Percentiles rank a stretch among this genome's conserved stretches.
Evolutionary conservation across 2,888 invertebrate genomes (phyloP).

Genomic region (Cataglyphis livida): DNA sequence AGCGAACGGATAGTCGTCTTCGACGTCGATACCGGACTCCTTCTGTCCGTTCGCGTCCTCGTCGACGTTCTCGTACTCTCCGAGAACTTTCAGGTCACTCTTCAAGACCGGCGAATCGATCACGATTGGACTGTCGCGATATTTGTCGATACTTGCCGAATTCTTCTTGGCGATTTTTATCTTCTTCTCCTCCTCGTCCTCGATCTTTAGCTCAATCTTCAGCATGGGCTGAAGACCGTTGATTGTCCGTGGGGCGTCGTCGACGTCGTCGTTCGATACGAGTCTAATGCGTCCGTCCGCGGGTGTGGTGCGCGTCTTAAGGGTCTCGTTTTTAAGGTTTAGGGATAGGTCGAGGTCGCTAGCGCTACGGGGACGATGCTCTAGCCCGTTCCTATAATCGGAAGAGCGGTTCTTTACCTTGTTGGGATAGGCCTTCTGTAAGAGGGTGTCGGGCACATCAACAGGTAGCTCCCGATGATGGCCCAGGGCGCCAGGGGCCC

Average conservation of each 20-base stretch:
- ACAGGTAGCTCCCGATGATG: constrained; percentile 99
- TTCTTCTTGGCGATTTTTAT: background rate
- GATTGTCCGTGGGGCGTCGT: constrained; percentile 85
- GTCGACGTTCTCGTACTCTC: constrained; percentile 58
- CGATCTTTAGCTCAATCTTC: constrained; percentile 86
- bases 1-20: constrained; percentile 85
- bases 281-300: constrained; percentile 82
- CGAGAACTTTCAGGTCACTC: constrained; percentile 74
- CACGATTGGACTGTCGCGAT: constrained; percentile 32
- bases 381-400: constrained; percentile 75
- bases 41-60: constrained; percentile 73
- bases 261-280: constrained; percentile 86
- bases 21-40: constrained; percentile 81
- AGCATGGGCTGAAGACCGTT: constrained; percentile 85
- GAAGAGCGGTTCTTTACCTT: constrained; percentile 84
- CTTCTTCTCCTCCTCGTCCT: constrained; percentile 61
- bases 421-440: constrained; percentile 85
- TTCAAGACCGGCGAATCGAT: constrained; percentile 65
- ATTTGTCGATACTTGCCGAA: background rate
- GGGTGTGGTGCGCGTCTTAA: constrained; percentile 80
- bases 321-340: constrained; percentile 78
- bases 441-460: constrained; percentile 95
- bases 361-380: constrained; percentile 82
- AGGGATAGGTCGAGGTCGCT: constrained; percentile 81
- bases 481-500: constrained; percentile 86